A percentile compares a stretch with the other conserved stretches of the same genome.
Conservation (phyloP, 37 sponge, comb jelly and placozoan genomes). For the Amphimedon queenslandica region DNA sequence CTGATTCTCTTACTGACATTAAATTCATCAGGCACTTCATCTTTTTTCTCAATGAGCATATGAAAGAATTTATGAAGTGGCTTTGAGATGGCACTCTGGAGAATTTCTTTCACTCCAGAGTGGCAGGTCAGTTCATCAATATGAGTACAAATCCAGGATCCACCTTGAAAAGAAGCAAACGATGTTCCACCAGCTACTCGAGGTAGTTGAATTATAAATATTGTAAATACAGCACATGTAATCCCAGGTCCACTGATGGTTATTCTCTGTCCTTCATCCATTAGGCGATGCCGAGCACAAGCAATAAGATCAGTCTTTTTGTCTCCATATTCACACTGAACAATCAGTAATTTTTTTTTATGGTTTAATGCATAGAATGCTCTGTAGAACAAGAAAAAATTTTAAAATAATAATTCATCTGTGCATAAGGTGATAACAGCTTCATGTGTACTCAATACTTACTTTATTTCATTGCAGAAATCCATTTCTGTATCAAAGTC, state of each 20-base stretch:
- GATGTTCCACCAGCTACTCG: conserved; percentile 8
- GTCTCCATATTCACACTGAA: conserved; percentile 22
- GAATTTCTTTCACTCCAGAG: neutral
- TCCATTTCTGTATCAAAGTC: conserved; percentile 82
- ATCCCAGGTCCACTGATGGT: neutral
- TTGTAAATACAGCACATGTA: conserved; percentile 25
- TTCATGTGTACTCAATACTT: conserved; percentile 1
- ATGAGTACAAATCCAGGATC: conserved; percentile 1
- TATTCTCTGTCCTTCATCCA: conserved; percentile 22
- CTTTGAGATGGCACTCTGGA: neutral
- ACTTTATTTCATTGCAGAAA: conserved; percentile 68
- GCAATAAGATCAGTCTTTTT: conserved; percentile 52
- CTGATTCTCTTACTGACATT: neutral
- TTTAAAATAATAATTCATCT: no score
- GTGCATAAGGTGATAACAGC: no score
- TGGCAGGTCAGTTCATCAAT: neutral
- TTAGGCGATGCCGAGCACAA: conserved; percentile 53
- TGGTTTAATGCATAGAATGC: neutral
- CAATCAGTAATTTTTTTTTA: conserved; percentile 1
- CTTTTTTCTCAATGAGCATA: neutral
- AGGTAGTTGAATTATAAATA: conserved; percentile 27
- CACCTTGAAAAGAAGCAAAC: conserved; percentile 11
- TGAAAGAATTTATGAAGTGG: conserved; percentile 5
- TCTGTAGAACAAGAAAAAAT: conserved; percentile 4
- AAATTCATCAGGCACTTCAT: neutral